A percentile compares a stretch with the other conserved stretches of the same genome.
Conservation (phyloP, 2,888 invertebrate species). For the Adelognathus sp. region DNA sequence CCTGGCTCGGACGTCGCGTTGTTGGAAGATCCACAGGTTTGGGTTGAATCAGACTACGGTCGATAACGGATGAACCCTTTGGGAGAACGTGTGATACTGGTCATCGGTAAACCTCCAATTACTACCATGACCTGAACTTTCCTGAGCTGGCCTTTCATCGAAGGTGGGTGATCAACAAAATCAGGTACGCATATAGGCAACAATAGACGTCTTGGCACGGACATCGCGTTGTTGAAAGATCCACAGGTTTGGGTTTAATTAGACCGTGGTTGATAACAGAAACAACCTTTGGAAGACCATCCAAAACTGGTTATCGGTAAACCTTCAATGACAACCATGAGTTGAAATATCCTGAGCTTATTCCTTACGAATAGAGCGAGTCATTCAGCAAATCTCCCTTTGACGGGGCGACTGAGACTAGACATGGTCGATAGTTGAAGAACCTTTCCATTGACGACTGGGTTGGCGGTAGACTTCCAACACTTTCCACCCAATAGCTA, state of each 20-base stretch:
- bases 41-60: not conserved
- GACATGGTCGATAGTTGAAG: too few relatives aligned
- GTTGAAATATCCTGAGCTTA: too few relatives aligned
- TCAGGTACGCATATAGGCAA: constrained; percentile 35
- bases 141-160: too few relatives aligned
- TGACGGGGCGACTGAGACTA: too few relatives aligned
- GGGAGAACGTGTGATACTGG: not conserved
- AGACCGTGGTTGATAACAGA: not conserved
- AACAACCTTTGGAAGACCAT: not conserved
- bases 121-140: too few relatives aligned
- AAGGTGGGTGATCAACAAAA: too few relatives aligned
- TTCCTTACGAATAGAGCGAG: too few relatives aligned
- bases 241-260: not conserved
- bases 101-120: not conserved
- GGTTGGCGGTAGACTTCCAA: too few relatives aligned
- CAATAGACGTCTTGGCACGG: constrained; percentile 3
- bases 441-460: too few relatives aligned
- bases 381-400: too few relatives aligned
- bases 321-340: too few relatives aligned
- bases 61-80: not conserved
- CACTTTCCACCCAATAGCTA: not conserved
- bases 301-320: not conserved
- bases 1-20: not conserved
- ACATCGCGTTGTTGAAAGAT: not conserved
- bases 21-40: not conserved